Conservation (phyloP, 2,113 vertebrate genomes). For the Cyprinus carpio region DNA sequence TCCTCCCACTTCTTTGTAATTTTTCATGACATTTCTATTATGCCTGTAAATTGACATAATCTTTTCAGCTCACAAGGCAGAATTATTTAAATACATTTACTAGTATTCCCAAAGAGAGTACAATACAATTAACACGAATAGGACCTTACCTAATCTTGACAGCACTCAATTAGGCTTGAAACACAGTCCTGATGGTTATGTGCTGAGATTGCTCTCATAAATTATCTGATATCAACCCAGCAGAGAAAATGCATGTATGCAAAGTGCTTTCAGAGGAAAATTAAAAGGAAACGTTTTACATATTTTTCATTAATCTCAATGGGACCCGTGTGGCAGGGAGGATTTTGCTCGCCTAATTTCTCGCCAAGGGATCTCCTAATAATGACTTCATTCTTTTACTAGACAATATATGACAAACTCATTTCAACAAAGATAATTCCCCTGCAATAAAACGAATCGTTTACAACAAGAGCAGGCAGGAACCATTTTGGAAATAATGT, state of each 20-base stretch:
- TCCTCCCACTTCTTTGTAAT: conserved; percentile 67
- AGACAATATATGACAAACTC: conserved; percentile 82
- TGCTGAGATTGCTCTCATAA: conserved; percentile 85
- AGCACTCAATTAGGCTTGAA: conserved; percentile 91
- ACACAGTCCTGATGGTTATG: conserved; percentile 74
- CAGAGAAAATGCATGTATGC: conserved; percentile 75
- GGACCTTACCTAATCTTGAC: conserved; percentile 88
- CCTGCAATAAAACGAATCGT: conserved; percentile 74
- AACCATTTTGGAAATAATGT: conserved; percentile 61
- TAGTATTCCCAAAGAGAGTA: conserved; percentile 81
- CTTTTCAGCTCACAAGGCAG: conserved; percentile 62
- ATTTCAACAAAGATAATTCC: conserved; percentile 79
- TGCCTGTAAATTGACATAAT: conserved; percentile 72
- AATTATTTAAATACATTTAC: conserved; percentile 80
- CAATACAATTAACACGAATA: conserved; percentile 91
- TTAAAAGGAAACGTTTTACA: conserved; percentile 86
- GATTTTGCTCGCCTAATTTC: conserved; percentile 87
- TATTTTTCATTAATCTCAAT: conserved; percentile 96
- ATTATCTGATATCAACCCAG: conserved; percentile 82
- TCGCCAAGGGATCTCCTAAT: conserved; percentile 76
- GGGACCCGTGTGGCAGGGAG: conserved; percentile 83
- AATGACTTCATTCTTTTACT: conserved; percentile 93
- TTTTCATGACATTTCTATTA: conserved; percentile 76
- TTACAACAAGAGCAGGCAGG: conserved; percentile 61
- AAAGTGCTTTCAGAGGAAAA: conserved; percentile 81